These are phyloP conservation scores for Acrobasis repandana DNA, from an alignment of 2,888 invertebrate species.

Conservation along the genomic window DNA sequence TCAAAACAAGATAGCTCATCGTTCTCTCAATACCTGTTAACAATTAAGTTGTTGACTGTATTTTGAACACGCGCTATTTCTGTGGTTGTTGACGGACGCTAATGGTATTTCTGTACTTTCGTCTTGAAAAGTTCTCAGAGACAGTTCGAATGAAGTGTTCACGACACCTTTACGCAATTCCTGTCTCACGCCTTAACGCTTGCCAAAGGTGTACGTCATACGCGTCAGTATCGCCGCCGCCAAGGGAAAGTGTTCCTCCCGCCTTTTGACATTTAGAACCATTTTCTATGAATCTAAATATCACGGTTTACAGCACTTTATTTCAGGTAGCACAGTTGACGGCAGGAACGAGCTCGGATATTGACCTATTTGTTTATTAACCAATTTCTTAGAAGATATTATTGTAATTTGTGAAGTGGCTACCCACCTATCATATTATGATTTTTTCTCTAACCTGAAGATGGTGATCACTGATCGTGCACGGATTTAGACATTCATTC, in stretches of 20 bases:
- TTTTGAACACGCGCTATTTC: slow-evolving; percentile 58
- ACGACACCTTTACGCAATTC: slow-evolving; percentile 78
- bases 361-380: slow-evolving; percentile 62
- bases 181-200: slow-evolving; percentile 69
- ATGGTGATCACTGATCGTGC: background rate
- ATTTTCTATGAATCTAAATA: slow-evolving; percentile 41
- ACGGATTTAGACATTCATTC: background rate
- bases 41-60: slow-evolving; percentile 39
- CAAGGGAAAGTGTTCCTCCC: slow-evolving; percentile 58
- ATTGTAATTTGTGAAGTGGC: background rate
- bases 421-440: background rate
- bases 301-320: slow-evolving; percentile 29
- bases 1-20: background rate
- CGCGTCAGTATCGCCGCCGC: slow-evolving; percentile 51
- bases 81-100: slow-evolving; percentile 62
- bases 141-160: slow-evolving; percentile 67
- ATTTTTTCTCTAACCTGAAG: background rate
- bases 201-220: slow-evolving; percentile 73
- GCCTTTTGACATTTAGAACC: slow-evolving; percentile 56
- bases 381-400: slow-evolving; percentile 24
- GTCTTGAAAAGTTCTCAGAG: slow-evolving; percentile 63
- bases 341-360: slow-evolving; percentile 40
- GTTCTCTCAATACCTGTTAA: slow-evolving; percentile 28
- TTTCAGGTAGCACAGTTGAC: slow-evolving; percentile 45
- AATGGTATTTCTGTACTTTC: slow-evolving; percentile 72